phyloP scores from a whole-genome alignment of 2,888 invertebrate species.

The Metallyticus violacea region DNA sequence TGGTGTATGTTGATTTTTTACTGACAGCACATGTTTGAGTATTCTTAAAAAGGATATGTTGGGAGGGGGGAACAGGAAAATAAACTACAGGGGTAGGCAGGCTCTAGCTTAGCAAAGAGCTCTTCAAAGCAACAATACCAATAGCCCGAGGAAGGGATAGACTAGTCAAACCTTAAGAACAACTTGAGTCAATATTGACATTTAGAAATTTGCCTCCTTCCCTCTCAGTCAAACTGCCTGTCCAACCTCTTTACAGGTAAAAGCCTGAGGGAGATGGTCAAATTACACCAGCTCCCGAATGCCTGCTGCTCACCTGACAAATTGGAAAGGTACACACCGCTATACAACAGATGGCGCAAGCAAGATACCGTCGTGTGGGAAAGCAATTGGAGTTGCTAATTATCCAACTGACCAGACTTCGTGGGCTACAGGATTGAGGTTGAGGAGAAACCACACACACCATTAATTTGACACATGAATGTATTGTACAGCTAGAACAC shows the following conservation, averaged over 20 bases:
- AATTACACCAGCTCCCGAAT: not conserved
- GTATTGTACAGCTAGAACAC: slow-evolving; percentile 13
- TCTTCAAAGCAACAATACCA: slow-evolving; percentile 21
- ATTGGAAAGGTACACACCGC: slow-evolving; percentile 31
- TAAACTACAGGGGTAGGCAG: not conserved
- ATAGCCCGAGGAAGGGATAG: slow-evolving; percentile 17
- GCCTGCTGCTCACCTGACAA: slow-evolving; percentile 22
- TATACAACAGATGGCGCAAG: slow-evolving; percentile 23
- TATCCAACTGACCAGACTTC: not conserved
- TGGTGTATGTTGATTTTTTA: not conserved
- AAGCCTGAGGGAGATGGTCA: slow-evolving; percentile 10
- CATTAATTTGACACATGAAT: slow-evolving; percentile 25
- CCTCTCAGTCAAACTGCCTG: not conserved
- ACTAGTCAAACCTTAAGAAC: slow-evolving; percentile 17
- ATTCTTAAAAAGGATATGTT: not conserved
- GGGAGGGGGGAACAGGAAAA: not conserved
- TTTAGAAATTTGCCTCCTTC: slow-evolving; percentile 9
- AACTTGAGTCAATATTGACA: slow-evolving; percentile 31
- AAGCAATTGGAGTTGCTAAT: slow-evolving; percentile 9
- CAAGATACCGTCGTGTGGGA: not conserved
- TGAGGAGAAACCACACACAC: slow-evolving; percentile 13
- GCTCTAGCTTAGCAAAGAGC: slow-evolving; percentile 14
- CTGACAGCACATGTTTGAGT: not conserved
- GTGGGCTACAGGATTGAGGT: slow-evolving; percentile 1
- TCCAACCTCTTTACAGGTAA: not conserved